Base-by-base conservation (phyloP, 2,888 invertebrate species). In the Eilema caniola region DNA sequence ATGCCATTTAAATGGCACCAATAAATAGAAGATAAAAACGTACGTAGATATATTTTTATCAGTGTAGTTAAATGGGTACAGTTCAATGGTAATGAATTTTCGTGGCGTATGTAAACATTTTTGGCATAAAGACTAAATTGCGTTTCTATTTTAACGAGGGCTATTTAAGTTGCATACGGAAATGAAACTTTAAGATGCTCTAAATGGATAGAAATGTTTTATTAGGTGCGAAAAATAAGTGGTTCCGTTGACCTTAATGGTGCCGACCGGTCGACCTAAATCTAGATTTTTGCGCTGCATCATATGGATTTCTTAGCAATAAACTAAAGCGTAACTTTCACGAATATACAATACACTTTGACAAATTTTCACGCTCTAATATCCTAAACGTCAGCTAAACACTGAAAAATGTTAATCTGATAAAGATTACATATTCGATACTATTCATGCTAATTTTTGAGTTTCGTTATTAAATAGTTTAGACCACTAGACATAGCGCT, bases 381-480 rank as follows among this genome's bases (percentile, higher is more conserved):
- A n/a, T 53, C 20, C 20, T 47, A 47, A 47, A 47, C 20, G 47
- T 47, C 20, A 47, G 47, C 12, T 47, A 47, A 47, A 20, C 20
- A 20, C 7, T 47, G 20, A 20, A 47, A 8, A n/a, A n/a, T n/a
- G n/a, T 53, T 53, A 53, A n/a, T n/a, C 20, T 10, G n/a, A 53
- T 53, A 53, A 53, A 53, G 53, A 53, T 53, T 53, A n/a, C n/a
- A 53, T 53, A 53, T n/a, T 53, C 53, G n/a, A n/a, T n/a, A 53
- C n/a, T 53, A n/a, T 53, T 53, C 7, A 20, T 47, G 20, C 47
- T 53, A 53, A 53, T 53, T n/a, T 10, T n/a, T 10, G 53, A 10
- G 53, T n/a, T 53, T 53, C 20, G 53, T 53, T 53, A 10, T n/a
- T n/a, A 20, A 47, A 20, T 47, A 47, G 47, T 12, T 12, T 37